phyloP scores from a whole-genome alignment of 2,113 vertebrate species.

The Ciconia stormi region DNA sequence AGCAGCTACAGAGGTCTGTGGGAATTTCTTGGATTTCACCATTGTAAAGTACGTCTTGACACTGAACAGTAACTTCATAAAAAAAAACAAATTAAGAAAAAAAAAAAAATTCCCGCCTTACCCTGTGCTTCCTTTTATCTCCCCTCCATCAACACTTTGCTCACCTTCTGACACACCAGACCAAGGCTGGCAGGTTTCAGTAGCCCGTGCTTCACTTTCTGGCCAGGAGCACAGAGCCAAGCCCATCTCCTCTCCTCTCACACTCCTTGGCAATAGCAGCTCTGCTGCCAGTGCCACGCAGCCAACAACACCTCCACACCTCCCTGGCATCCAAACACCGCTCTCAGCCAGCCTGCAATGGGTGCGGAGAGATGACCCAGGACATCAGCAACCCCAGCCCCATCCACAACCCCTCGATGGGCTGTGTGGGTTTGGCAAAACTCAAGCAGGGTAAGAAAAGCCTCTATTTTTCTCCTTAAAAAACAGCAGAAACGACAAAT shows the following conservation, averaged over 20 bases:
- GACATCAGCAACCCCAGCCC: not conserved
- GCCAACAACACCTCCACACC: not conserved
- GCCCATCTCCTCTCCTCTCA: not conserved
- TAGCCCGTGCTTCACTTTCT: not conserved
- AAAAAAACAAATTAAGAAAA: not conserved
- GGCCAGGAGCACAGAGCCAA: not conserved
- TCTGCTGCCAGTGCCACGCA: not conserved
- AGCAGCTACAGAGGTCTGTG: not conserved
- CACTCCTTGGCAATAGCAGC: not conserved
- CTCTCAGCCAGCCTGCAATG: not conserved
- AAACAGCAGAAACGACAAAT: not conserved
- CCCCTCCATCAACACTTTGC: not conserved
- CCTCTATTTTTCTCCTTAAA: not conserved
- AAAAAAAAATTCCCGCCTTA: not conserved
- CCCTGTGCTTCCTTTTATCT: not conserved
- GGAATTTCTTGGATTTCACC: not conserved
- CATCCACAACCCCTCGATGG: accelerated
- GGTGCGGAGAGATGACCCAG: too few relatives aligned
- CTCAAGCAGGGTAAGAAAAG: not conserved
- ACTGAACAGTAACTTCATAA: not conserved
- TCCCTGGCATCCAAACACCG: not conserved
- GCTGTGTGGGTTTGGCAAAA: not conserved
- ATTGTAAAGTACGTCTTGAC: not conserved
- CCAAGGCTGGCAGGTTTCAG: not conserved
- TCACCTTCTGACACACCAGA: not conserved